Evolutionary conservation across 2,113 vertebrate genomes (phyloP).

Genomic region (Cinclus mexicanus): DNA sequence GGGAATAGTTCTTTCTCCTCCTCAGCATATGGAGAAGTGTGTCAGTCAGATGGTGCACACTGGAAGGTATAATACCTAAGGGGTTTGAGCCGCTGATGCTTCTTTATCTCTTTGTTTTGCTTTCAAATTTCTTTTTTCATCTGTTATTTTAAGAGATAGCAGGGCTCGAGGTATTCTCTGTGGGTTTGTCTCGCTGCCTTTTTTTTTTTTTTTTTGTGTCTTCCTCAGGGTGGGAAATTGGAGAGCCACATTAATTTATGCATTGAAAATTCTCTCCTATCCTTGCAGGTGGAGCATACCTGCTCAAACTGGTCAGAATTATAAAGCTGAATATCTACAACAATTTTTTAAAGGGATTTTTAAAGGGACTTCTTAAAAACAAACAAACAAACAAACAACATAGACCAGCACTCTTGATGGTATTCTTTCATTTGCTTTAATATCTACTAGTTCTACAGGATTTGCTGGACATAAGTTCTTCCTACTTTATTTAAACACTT

Average conservation of each 20-base stretch:
- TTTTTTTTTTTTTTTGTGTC: neutral
- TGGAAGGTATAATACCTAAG: slow-evolving; percentile 73
- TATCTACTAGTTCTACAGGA: neutral
- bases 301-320: neutral
- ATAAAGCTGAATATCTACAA: neutral
- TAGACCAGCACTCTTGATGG: neutral
- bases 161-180: slow-evolving; percentile 46
- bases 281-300: slow-evolving; percentile 7
- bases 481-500: neutral
- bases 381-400: neutral
- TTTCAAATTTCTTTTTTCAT: slow-evolving; percentile 69
- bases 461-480: neutral
- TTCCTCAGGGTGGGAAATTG: neutral
- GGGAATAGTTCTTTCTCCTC: slow-evolving; percentile 72
- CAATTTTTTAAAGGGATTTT: neutral
- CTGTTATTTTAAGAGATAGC: slow-evolving; percentile 66
- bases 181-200: neutral
- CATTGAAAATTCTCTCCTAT: neutral
- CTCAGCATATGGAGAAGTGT: slow-evolving; percentile 74
- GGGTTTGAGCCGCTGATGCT: slow-evolving; percentile 64
- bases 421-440: neutral
- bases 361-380: neutral
- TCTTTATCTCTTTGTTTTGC: slow-evolving; percentile 70
- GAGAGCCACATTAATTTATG: neutral
- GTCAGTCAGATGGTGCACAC: slow-evolving; percentile 72